A percentile compares a stretch with the other conserved stretches of the same genome.
Evolutionary conservation across 2,888 invertebrate species (phyloP).

Genomic region (Petrophora chlorosata): DNA sequence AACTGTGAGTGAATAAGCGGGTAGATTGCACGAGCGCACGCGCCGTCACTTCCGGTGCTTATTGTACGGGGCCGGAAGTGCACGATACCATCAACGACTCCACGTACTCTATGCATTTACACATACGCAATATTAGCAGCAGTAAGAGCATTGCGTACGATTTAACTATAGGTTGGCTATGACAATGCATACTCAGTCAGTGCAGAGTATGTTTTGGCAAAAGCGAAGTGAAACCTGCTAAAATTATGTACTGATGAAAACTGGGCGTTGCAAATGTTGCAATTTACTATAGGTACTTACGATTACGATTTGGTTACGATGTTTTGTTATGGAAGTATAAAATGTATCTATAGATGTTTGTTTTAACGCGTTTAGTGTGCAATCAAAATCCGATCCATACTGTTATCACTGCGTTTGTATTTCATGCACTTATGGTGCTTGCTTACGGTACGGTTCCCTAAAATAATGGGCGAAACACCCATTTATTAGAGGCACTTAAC

Average conservation of each 20-base stretch:
- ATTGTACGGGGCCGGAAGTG: slow-evolving; percentile 65
- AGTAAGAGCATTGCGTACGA: slow-evolving; percentile 1
- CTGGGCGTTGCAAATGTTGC: no score
- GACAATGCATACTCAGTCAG: no score
- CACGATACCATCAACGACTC: slow-evolving; percentile 57
- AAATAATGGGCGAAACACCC: slow-evolving; percentile 35
- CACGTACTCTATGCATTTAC: slow-evolving; percentile 36
- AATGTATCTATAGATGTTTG: no score
- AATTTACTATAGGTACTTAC: no score
- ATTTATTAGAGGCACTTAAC: slow-evolving; percentile 29
- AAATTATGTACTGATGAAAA: no score
- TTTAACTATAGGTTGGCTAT: not conserved
- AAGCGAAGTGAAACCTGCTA: no score
- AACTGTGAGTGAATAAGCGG: slow-evolving; percentile 33
- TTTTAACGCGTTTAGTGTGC: no score
- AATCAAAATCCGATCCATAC: slow-evolving; percentile 1
- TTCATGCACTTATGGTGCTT: slow-evolving; percentile 37
- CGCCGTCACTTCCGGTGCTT: slow-evolving; percentile 69
- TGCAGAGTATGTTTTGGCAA: no score
- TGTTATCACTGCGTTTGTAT: not conserved
- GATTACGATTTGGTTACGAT: no score
- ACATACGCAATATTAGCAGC: not conserved
- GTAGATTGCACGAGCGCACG: slow-evolving; percentile 65
- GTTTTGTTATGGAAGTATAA: no score
- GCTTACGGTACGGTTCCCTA: slow-evolving; percentile 36